phyloP scores from a whole-genome alignment of 2,797 vertebrate species.

The Telmatherina bonti region DNA sequence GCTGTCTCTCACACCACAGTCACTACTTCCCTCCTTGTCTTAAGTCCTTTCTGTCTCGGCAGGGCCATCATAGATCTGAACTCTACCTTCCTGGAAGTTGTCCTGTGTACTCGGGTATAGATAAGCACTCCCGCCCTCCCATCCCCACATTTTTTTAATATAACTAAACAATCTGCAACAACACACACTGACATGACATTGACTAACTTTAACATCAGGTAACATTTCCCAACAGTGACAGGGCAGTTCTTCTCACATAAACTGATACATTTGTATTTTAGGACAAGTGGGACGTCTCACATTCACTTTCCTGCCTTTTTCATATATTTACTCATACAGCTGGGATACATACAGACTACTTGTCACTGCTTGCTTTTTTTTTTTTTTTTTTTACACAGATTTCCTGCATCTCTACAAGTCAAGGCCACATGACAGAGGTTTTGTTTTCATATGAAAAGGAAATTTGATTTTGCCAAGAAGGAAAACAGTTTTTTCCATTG shows the following conservation, averaged over 20 bases:
- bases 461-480: conserved; percentile 65
- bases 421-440: conserved; percentile 57
- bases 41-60: conserved; percentile 74
- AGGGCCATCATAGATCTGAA: conserved; percentile 72
- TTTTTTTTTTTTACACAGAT: no score
- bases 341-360: conserved; percentile 79
- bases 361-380: conserved; percentile 65
- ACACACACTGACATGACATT: conserved; percentile 56
- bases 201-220: conserved; percentile 57
- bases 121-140: conserved; percentile 10
- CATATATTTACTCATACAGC: conserved; percentile 75
- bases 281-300: conserved; percentile 72
- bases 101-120: conserved; percentile 43
- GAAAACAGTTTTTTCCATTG: conserved; percentile 60
- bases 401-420: conserved; percentile 48
- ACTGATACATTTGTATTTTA: conserved; percentile 73
- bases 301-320: conserved; percentile 70
- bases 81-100: conserved; percentile 63
- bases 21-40: conserved; percentile 67
- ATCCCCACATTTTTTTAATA: conserved; percentile 13
- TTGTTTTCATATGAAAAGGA: conserved; percentile 71
- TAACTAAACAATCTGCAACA: conserved; percentile 56
- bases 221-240: conserved; percentile 61
- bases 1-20: conserved; percentile 73
- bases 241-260: conserved; percentile 63